These are phyloP conservation scores for Pristiophorus japonicus DNA, from an alignment of 2,113 vertebrate genomes.

Conservation along the genomic window DNA sequence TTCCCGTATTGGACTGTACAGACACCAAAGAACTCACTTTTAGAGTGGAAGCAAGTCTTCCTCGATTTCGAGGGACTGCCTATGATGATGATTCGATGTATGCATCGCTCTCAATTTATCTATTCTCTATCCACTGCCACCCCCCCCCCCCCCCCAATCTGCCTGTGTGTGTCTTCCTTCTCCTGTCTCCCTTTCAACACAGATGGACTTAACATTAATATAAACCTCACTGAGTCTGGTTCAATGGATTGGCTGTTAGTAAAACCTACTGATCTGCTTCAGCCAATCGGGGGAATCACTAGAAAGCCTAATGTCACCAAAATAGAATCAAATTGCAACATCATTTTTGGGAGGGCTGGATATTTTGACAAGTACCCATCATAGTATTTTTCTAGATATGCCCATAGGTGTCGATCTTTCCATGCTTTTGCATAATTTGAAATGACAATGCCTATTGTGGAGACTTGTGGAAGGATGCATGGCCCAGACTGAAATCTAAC, in stretches of 20 bases:
- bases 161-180: background rate
- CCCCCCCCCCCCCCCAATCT: background rate
- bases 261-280: background rate
- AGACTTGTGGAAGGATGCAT: background rate
- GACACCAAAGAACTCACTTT: no score
- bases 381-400: background rate
- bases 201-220: background rate
- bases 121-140: background rate
- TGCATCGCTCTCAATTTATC: background rate
- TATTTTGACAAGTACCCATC: constrained; percentile 14
- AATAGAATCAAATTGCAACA: background rate
- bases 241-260: background rate
- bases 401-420: background rate
- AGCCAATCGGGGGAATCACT: background rate
- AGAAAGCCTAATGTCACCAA: background rate
- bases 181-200: background rate
- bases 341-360: background rate
- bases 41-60: no score
- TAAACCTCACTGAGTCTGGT: background rate
- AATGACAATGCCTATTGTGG: background rate
- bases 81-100: no score
- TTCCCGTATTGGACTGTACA: no score
- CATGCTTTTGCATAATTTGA: constrained; percentile 8
- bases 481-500: background rate
- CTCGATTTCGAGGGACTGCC: no score